Base-by-base conservation (phyloP, 92 coral and sea anemone genomes). In the Scolanthus callimorphus region DNA sequence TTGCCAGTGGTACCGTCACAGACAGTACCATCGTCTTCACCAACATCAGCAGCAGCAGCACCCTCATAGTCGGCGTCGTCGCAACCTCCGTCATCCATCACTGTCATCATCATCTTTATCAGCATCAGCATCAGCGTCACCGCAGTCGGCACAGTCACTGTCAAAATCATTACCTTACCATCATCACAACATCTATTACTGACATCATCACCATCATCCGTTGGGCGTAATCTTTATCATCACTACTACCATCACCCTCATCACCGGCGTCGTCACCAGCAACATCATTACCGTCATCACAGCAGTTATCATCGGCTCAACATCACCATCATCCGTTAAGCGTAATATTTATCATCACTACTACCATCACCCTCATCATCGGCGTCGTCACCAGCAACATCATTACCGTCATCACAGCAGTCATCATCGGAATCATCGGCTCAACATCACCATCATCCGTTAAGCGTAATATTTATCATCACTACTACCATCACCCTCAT, bases 21-120 rank as follows among this genome's bases (percentile, higher is more conserved):
- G 44, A 27, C 68, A 45, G 12, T 20, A 20, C 3, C 51, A 61
- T 9, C 60, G 44, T 49, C 56, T 39, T 44, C 68, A 61, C 44
- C 39, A 25, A 17, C 31, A 55, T 20, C 39, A 28, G 19, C 61
- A 55, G 3, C 61, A 55, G 25, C 41, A 25, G 11, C 61, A 55
- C 17, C 61, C 25, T 55, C 61, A 25, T 28, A 8, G 20, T 19
- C 29, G 24, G 11, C 29, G 15, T 2, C 29, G 24, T 51, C 58
- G 29, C 9, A 25, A 19, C 29, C 39, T 25, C 39, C 61, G 29
- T 55, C 61, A 55, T 25, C 9, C 58, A 19, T 55, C 39, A 55
- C 39, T 39, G 29, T 55, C 61, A 55, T 25, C 21, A 55, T 55
- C 61, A 19, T 15, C 39, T 25, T 20, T 39, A 55, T 55, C 61